Evolutionary conservation across 1,140 invertebrate species (phyloP).

Genomic region (Lithobius niger): DNA sequence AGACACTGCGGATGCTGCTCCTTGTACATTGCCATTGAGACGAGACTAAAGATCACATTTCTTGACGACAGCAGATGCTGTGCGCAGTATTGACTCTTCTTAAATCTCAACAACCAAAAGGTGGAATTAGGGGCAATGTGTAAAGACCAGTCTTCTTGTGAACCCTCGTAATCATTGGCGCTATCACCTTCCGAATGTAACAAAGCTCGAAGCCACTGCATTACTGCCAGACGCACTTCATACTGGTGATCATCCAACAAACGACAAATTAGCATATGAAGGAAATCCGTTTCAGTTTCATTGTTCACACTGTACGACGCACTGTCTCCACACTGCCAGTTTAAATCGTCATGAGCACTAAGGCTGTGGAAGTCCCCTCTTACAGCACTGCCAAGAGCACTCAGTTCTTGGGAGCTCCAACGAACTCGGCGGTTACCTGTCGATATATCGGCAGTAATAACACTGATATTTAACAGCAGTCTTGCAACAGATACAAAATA

Average conservation of each 20-base stretch:
- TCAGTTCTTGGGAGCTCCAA: neutral
- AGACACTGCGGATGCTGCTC: constrained; percentile 1
- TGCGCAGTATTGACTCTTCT: neutral
- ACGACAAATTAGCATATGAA: neutral
- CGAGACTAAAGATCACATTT: neutral
- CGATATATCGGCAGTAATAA: neutral
- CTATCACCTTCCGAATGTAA: neutral
- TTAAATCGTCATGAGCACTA: no score
- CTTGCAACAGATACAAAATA: neutral
- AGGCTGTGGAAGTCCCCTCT: no score
- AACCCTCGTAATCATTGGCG: neutral
- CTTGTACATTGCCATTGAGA: neutral
- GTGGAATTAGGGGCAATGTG: neutral
- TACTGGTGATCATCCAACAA: neutral
- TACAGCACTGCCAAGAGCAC: neutral
- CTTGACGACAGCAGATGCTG: neutral
- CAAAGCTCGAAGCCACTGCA: neutral
- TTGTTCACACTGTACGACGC: no score
- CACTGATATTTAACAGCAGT: neutral
- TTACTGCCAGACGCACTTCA: neutral
- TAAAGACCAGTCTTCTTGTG: neutral
- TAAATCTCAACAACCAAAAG: neutral
- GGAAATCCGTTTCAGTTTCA: no score
- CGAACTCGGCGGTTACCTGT: neutral
- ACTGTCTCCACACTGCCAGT: no score